Conservation (phyloP, 1,140 invertebrate genomes). For the Araneus ventricosus region DNA sequence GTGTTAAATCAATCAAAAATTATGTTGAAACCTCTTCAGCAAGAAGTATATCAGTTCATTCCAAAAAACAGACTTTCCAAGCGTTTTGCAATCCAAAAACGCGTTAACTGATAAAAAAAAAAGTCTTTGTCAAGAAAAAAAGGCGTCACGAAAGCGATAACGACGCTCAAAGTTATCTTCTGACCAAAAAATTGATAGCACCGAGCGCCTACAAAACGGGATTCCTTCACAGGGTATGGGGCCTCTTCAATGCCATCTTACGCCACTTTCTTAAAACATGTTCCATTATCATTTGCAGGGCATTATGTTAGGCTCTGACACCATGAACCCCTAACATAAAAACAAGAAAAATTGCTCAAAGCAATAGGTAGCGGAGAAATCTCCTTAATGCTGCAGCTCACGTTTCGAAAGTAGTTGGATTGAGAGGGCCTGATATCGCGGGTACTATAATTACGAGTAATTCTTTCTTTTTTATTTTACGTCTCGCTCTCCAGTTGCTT, state of each 20-base stretch:
- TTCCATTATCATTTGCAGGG: slow-evolving; percentile 2
- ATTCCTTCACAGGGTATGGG: neutral
- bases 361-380: neutral
- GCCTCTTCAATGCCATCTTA: neutral
- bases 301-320: slow-evolving; percentile 19
- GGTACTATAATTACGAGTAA: slow-evolving; percentile 2
- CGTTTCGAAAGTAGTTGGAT: neutral
- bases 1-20: neutral
- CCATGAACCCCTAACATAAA: slow-evolving; percentile 4
- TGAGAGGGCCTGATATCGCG: neutral
- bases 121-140: neutral
- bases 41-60: neutral
- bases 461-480: neutral
- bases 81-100: neutral
- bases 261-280: neutral
- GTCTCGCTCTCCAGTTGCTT: neutral
- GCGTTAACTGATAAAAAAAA: neutral
- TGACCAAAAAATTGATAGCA: neutral
- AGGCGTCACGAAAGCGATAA: neutral
- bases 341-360: neutral
- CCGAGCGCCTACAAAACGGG: neutral
- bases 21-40: neutral
- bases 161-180: neutral
- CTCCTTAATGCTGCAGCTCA: neutral
- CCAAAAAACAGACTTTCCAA: neutral